phyloP scores from a whole-genome alignment of 1,140 invertebrate species.

The Ceratosolen solmsi region DNA sequence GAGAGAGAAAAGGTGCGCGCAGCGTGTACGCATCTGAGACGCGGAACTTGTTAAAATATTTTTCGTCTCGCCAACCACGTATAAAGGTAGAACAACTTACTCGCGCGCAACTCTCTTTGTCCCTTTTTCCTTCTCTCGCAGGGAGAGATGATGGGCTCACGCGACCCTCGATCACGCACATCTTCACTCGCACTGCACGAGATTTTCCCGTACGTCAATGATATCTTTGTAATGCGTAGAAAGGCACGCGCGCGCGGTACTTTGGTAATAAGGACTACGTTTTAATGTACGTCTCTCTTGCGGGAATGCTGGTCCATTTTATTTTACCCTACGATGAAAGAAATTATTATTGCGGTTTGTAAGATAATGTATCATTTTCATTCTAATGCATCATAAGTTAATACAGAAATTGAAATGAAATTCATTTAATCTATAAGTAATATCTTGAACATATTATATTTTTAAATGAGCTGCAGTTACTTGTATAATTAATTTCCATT shows the following conservation, averaged over 20 bases:
- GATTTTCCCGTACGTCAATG: not conserved
- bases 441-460: not conserved
- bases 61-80: slow-evolving; percentile 53
- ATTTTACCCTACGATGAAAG: too few relatives aligned
- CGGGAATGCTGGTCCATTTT: too few relatives aligned
- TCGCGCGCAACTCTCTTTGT: slow-evolving; percentile 18
- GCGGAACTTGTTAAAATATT: slow-evolving; percentile 61
- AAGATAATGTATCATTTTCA: too few relatives aligned
- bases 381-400: not conserved
- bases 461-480: not conserved
- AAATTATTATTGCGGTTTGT: too few relatives aligned
- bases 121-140: not conserved
- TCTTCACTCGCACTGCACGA: slow-evolving; percentile 51
- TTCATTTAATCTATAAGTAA: not conserved
- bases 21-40: slow-evolving; percentile 15
- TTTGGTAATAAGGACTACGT: too few relatives aligned
- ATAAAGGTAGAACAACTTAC: slow-evolving; percentile 57
- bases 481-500: not conserved
- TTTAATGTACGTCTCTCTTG: too few relatives aligned
- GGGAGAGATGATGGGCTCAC: slow-evolving; percentile 54
- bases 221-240: not conserved
- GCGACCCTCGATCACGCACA: slow-evolving; percentile 61
- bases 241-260: not conserved
- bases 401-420: not conserved
- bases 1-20: not conserved